These are phyloP conservation scores for Drosophila leontia DNA, from an alignment of 1,140 invertebrate genomes.

Conservation along the genomic window DNA sequence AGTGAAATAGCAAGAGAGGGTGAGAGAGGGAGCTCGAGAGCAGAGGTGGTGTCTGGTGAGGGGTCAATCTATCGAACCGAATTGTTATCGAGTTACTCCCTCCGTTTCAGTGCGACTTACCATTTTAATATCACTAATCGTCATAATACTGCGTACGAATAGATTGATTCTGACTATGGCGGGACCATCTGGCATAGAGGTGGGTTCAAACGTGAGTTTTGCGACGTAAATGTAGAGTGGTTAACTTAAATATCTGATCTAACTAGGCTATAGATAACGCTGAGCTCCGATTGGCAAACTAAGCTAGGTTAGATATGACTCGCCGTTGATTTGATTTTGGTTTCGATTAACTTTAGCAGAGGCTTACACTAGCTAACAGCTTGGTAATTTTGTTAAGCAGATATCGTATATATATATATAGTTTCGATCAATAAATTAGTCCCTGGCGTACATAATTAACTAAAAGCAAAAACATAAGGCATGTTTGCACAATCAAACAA, in stretches of 20 bases:
- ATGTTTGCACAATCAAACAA: slow-evolving; percentile 4
- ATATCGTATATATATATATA: slow-evolving; percentile 15
- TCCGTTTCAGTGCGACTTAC: slow-evolving; percentile 88
- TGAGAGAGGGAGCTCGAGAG: slow-evolving; percentile 13
- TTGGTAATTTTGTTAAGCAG: slow-evolving; percentile 18
- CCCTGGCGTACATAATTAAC: slow-evolving; percentile 7
- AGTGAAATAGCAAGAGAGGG: slow-evolving; percentile 28
- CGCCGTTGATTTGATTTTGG: not conserved
- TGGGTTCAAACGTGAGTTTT: slow-evolving; percentile 70
- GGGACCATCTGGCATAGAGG: slow-evolving; percentile 92
- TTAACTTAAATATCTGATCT: slow-evolving; percentile 53
- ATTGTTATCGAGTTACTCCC: slow-evolving; percentile 23
- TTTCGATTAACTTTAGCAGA: slow-evolving; percentile 18
- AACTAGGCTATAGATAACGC: slow-evolving; percentile 57
- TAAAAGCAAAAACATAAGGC: not conserved
- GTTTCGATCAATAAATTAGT: not conserved
- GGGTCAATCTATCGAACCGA: slow-evolving; percentile 36
- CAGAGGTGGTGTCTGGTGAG: not conserved
- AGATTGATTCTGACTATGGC: slow-evolving; percentile 97
- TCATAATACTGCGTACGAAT: slow-evolving; percentile 98
- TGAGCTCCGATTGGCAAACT: slow-evolving; percentile 25
- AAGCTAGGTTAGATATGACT: slow-evolving; percentile 44
- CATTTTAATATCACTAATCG: slow-evolving; percentile 99
- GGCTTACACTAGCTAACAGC: slow-evolving; percentile 43
- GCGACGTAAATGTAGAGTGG: slow-evolving; percentile 38